Conservation (phyloP, 1,140 invertebrate genomes). For the Rhopalosiphum maidis region DNA sequence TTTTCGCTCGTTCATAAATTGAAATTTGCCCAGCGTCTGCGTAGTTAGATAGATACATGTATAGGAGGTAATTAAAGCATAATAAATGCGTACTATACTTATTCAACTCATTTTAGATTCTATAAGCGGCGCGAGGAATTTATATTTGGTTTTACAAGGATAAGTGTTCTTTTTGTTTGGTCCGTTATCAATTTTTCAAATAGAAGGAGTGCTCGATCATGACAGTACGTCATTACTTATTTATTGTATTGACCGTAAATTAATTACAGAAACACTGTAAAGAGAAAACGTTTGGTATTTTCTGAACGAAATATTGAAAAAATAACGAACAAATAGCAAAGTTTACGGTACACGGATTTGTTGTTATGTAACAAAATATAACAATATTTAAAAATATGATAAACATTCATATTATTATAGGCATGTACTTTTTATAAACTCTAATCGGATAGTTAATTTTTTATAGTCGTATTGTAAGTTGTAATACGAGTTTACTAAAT, state of each 20-base stretch:
- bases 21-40: neutral
- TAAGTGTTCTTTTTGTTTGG: neutral
- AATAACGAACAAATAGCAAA: neutral
- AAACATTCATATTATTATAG: neutral
- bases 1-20: conserved; percentile 16
- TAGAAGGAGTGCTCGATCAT: neutral
- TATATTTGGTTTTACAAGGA: neutral
- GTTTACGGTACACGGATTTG: too few relatives aligned
- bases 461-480: neutral
- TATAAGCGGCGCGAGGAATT: neutral
- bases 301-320: neutral
- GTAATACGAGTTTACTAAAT: neutral
- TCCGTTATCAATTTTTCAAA: neutral
- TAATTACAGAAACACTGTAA: neutral
- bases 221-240: neutral
- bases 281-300: neutral
- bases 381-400: neutral
- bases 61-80: neutral
- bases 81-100: neutral
- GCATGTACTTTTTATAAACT: neutral
- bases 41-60: neutral
- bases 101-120: neutral
- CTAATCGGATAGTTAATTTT: neutral
- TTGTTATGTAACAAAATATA: neutral
- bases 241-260: neutral